Evolutionary conservation across 2,888 invertebrate species (phyloP).

Genomic region (Agapostemon virescens): DNA sequence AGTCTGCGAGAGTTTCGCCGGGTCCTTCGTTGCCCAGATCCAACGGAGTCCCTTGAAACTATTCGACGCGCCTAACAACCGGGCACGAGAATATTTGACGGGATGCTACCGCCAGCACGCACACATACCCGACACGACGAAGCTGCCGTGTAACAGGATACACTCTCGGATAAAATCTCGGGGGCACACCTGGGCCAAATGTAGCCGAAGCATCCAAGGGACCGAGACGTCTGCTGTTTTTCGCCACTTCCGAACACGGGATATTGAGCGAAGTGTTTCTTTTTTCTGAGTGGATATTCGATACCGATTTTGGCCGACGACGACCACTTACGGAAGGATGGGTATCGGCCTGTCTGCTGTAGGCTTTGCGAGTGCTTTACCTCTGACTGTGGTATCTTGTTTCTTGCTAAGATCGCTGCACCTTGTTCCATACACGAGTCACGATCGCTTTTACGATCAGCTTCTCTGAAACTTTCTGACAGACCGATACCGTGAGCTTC

Average conservation of each 20-base stretch:
- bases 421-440: background rate
- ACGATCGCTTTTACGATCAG: background rate
- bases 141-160: constrained; percentile 31
- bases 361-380: background rate
- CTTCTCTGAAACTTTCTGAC: background rate
- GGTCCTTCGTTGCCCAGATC: constrained; percentile 31
- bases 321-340: background rate
- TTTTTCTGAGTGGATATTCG: constrained; percentile 3
- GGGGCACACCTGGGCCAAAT: constrained; percentile 9
- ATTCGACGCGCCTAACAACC: constrained; percentile 25
- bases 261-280: background rate
- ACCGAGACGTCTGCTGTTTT: background rate
- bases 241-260: background rate
- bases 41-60: background rate
- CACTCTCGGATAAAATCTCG: constrained; percentile 19
- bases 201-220: background rate
- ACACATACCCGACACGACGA: background rate
- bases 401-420: background rate
- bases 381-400: background rate
- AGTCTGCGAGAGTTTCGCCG: constrained; percentile 24
- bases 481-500: background rate
- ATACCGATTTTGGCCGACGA: constrained; percentile 1
- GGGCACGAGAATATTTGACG: background rate
- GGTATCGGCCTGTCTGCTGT: background rate
- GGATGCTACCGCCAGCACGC: background rate